Evolutionary conservation across 2,888 invertebrate genomes (phyloP).

Genomic region (Euplagia quadripunctaria): DNA sequence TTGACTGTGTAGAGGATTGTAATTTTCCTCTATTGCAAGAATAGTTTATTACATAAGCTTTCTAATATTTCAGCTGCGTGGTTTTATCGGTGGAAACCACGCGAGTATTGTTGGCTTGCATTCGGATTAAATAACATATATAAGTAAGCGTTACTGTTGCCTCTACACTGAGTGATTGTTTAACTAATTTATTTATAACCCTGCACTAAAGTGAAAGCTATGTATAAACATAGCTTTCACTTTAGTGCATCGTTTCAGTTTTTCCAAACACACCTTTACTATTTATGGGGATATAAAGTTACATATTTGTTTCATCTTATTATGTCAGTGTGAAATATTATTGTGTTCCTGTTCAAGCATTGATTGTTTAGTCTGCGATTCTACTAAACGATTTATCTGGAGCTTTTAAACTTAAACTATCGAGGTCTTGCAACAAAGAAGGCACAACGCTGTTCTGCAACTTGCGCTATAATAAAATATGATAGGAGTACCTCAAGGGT

Average conservation of each 20-base stretch:
- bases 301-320: conserved; percentile 16
- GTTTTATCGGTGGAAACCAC: conserved; percentile 65
- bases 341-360: conserved; percentile 5
- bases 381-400: too few relatives aligned
- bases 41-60: conserved; percentile 17
- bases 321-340: conserved; percentile 13
- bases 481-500: not conserved
- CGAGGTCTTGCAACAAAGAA: too few relatives aligned
- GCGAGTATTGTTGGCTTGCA: conserved; percentile 66
- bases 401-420: too few relatives aligned
- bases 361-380: conserved; percentile 6
- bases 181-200: conserved; percentile 38
- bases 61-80: conserved; percentile 11
- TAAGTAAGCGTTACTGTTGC: conserved; percentile 52
- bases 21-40: not conserved
- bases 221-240: too few relatives aligned
- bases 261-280: conserved; percentile 26
- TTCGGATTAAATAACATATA: conserved; percentile 62
- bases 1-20: not conserved
- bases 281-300: conserved; percentile 27
- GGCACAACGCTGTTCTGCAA: too few relatives aligned
- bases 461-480: not conserved
- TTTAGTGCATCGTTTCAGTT: too few relatives aligned
- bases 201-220: conserved; percentile 29
- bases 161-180: conserved; percentile 38